Base-by-base conservation (phyloP, 1,140 invertebrate genomes). In the Rhizoglyphus robini region DNA sequence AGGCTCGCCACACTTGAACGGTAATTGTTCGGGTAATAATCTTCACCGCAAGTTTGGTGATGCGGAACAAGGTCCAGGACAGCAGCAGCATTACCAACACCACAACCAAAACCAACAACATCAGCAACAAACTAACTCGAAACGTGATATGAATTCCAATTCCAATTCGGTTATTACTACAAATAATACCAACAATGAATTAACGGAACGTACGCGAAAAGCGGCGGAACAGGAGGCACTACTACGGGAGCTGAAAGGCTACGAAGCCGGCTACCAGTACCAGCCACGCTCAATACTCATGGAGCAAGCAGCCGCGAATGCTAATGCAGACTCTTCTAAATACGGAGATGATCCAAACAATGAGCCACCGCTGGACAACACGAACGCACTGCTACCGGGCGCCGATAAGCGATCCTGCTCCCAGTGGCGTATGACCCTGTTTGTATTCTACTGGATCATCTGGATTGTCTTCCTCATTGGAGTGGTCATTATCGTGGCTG, bases 381-480 rank as follows among this genome's bases (percentile, higher is more conserved):
- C 51, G 15, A 54, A 54, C 20, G 51, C 51, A 8, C 8, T 54
- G 8, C n/a, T n/a, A n/a, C 51, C 51, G 8, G 51, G 51, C 8
- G 15, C 2, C 3, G 15, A 60, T 60, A 60, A 60, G 29, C 58
- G 58, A n/a, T 38, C 32, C 11, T 64, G 63, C 15, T 48, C 46
- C 2, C 18, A 64, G 25, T 64, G 63, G 63, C 38, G 63, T 31
- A 64, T 64, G 63, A 64, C 63, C n/a, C 29, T 64, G 15, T 64
- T 64, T 34, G 63, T 64, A 13, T 64, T 64, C 47, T 64, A 64
- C 41, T 64, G 63, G 63, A 64, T 64, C 46, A 48, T 64, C n/a
- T 64, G 63, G 63, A 48, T 64, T 51, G 46, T 64, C 41, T 47
- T 47, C 27, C 46, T 64, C 4, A 64, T 64, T 11, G 41, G 41